These are phyloP conservation scores for Montipora foliosa DNA, from an alignment of 64 coral and sea anemone species.

Conservation along the genomic window DNA sequence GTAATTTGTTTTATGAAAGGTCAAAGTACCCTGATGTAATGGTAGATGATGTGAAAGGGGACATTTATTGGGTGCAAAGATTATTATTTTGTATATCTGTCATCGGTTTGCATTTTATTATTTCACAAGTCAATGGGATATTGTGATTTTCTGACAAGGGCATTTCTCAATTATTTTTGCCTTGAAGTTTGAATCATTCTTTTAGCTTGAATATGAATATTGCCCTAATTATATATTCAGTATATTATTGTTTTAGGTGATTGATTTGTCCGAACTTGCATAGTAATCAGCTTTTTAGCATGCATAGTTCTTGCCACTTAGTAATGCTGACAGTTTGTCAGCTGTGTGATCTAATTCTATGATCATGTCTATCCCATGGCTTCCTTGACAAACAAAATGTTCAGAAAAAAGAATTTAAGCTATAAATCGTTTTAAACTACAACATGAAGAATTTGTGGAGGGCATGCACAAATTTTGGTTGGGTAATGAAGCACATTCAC, in stretches of 20 bases:
- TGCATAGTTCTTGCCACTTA: constrained; percentile 25
- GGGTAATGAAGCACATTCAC: neutral
- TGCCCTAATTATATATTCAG: neutral
- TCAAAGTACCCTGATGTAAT: neutral
- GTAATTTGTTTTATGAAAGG: neutral
- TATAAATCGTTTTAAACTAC: neutral
- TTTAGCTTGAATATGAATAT: neutral
- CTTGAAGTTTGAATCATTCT: neutral
- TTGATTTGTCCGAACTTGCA: neutral
- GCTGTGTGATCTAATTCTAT: neutral
- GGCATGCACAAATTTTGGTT: constrained; percentile 8
- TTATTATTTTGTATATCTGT: neutral
- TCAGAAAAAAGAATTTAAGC: neutral
- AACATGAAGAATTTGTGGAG: constrained; percentile 22
- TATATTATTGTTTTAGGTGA: neutral
- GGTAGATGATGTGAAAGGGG: neutral
- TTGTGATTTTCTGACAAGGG: neutral
- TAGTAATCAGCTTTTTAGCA: constrained; percentile 36
- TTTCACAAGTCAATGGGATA: neutral
- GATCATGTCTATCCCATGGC: neutral
- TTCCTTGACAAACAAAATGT: neutral
- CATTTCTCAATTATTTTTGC: neutral
- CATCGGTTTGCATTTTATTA: neutral
- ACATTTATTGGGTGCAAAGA: neutral
- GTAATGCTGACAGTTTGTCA: constrained; percentile 11